phyloP scores from a whole-genome alignment of 2,888 invertebrate genomes.

The Anagyrus pseudococci region DNA sequence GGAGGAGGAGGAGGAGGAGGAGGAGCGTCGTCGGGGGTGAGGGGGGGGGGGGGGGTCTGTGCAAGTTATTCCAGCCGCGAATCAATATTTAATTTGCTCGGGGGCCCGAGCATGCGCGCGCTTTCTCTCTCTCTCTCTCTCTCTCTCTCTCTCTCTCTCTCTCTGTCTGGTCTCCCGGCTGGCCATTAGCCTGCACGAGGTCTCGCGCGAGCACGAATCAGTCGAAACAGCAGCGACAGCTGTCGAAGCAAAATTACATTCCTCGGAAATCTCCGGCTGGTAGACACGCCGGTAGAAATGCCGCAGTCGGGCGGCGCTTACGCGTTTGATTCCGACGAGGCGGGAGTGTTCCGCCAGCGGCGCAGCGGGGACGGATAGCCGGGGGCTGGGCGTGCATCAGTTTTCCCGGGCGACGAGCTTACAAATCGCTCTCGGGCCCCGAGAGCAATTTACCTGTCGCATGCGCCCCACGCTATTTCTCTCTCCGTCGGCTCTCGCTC shows the following conservation, averaged over 20 bases:
- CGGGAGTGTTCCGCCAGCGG: not conserved
- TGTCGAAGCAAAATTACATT: constrained; percentile 30
- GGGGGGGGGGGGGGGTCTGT: no score
- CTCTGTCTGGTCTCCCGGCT: no score
- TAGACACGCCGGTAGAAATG: not conserved
- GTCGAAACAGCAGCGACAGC: constrained; percentile 11
- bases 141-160: no score
- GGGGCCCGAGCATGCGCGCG: no score
- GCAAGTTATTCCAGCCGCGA: no score
- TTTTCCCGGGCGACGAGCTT: not conserved
- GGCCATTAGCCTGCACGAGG: no score
- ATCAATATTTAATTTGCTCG: no score
- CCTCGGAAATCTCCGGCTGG: constrained; percentile 4
- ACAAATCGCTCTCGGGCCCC: constrained; percentile 23
- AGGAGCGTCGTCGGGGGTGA: no score
- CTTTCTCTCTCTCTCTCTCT: no score
- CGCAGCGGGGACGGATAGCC: not conserved
- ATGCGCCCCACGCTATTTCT: constrained; percentile 14
- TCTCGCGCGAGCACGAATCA: no score
- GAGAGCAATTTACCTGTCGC: constrained; percentile 29
- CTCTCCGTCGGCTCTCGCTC: not conserved
- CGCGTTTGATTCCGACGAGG: constrained; percentile 15
- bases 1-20: no score
- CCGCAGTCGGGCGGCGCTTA: constrained; percentile 1
- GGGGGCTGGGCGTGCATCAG: not conserved